Conservation (phyloP, 1,140 invertebrate species). For the Pollicipes pollicipes region DNA sequence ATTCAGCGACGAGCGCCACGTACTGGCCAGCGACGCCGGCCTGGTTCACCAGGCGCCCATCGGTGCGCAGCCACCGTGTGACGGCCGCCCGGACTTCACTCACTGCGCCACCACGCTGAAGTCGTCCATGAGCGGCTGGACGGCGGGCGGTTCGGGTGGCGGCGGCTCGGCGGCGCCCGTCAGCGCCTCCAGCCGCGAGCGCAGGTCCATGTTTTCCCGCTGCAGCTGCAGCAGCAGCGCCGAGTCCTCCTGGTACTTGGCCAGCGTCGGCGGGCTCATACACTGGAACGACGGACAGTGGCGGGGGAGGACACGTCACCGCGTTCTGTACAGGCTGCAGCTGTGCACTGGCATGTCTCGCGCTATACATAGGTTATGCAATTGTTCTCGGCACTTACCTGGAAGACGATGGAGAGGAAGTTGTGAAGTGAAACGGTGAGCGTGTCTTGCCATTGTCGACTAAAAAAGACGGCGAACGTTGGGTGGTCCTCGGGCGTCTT, state of each 20-base stretch:
- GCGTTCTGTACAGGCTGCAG: no score
- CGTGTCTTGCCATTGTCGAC: conserved; percentile 85
- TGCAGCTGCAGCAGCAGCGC: conserved; percentile 55
- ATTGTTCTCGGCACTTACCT: no score
- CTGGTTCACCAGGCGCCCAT: no score
- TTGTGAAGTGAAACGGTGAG: conserved; percentile 84
- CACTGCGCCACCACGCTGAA: background rate
- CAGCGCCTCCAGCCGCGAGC: conserved; percentile 31
- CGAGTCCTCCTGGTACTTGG: conserved; percentile 68
- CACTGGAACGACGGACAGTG: conserved; percentile 32
- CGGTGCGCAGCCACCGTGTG: no score
- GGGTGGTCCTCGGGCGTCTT: conserved; percentile 79
- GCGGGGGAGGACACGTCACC: no score
- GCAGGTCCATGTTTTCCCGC: conserved; percentile 60
- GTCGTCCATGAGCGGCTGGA: background rate
- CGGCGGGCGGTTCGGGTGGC: background rate
- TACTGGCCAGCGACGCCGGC: no score
- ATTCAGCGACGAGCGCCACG: no score
- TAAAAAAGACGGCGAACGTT: conserved; percentile 72
- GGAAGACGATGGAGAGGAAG: conserved; percentile 66
- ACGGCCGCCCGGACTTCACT: background rate
- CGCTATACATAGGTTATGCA: no score
- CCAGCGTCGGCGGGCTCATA: conserved; percentile 61
- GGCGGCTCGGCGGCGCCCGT: conserved; percentile 10
- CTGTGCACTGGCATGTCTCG: no score